These are phyloP conservation scores for Pelochelys cantorii DNA, from an alignment of 2,797 vertebrate genomes.

Conservation along the genomic window DNA sequence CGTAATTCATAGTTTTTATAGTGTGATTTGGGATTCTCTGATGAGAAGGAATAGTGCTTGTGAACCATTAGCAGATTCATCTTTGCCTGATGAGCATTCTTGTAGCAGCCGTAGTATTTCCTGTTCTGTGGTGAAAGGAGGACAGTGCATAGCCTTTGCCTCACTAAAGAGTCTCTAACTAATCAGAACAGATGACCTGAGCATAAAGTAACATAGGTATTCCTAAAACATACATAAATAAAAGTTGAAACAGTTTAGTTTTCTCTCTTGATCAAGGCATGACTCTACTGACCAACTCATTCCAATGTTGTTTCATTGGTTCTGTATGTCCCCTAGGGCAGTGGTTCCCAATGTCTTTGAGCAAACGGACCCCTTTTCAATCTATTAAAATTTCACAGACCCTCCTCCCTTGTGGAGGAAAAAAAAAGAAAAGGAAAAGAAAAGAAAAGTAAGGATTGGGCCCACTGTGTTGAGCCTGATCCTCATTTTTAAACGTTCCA, in stretches of 20 bases:
- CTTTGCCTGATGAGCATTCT: neutral
- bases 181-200: rapidly evolving
- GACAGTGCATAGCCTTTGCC: neutral
- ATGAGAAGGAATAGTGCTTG: neutral
- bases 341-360: too few relatives aligned
- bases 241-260: neutral
- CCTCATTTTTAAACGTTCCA: too few relatives aligned
- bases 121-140: neutral
- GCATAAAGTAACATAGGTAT: neutral
- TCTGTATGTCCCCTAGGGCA: slow-evolving; percentile 63
- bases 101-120: neutral
- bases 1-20: neutral
- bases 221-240: neutral
- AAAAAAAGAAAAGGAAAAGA: too few relatives aligned
- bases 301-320: slow-evolving; percentile 45
- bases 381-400: too few relatives aligned
- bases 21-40: neutral
- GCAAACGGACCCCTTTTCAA: too few relatives aligned
- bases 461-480: too few relatives aligned
- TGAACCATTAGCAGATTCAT: neutral
- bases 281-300: slow-evolving; percentile 58
- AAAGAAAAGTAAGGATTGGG: too few relatives aligned
- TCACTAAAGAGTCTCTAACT: neutral
- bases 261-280: slow-evolving; percentile 41
- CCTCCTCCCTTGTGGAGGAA: too few relatives aligned